Conservation (phyloP, 1,140 invertebrate genomes). For the Schlechtendalia chinensis region DNA sequence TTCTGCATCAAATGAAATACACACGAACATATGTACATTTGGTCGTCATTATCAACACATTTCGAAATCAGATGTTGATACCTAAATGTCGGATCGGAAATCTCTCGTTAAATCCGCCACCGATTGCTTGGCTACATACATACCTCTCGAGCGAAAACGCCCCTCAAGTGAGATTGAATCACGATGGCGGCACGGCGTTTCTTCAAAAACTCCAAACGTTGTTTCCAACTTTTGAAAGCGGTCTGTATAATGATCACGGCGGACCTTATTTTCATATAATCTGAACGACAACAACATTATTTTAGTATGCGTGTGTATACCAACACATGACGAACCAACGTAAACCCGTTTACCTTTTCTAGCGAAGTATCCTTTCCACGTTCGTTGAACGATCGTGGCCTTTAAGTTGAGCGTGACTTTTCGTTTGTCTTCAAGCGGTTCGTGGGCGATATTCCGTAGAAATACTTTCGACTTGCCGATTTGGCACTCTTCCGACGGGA, state of each 20-base stretch:
- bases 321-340: too few species aligned
- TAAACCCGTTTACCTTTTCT: conserved; percentile 61
- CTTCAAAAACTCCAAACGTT: conserved; percentile 77
- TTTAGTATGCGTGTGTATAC: too few species aligned
- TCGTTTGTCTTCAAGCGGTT: conserved; percentile 79
- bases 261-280: conserved; percentile 67
- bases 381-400: conserved; percentile 78
- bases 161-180: conserved; percentile 84
- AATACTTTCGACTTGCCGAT: conserved; percentile 89
- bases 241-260: conserved; percentile 81
- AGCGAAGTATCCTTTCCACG: conserved; percentile 65
- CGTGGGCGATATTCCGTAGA: conserved; percentile 78
- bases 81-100: too few species aligned
- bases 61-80: too few species aligned
- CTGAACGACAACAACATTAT: conserved; percentile 55
- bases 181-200: conserved; percentile 81
- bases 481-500: conserved; percentile 81
- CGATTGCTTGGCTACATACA: too few species aligned
- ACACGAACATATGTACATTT: too few species aligned
- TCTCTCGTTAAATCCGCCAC: too few species aligned
- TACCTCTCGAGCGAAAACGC: conserved; percentile 84
- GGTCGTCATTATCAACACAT: too few species aligned
- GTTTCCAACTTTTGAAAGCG: conserved; percentile 82
- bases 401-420: conserved; percentile 68
- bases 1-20: too few species aligned